Conservation (phyloP, 1,140 invertebrate species). For the Dendroctonus valens region DNA sequence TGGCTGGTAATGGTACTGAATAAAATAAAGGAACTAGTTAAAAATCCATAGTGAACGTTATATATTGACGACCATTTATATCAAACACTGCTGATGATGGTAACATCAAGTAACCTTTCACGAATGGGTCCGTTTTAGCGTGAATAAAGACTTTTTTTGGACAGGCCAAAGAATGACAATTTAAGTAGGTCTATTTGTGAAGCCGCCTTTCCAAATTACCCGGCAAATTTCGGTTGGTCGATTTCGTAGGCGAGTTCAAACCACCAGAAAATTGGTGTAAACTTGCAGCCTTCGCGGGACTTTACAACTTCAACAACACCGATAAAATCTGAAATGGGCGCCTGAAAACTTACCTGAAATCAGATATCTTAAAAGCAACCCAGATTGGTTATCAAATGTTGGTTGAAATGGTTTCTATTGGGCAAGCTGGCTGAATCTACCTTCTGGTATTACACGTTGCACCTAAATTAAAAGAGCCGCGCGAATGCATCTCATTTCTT, state of each 20-base stretch:
- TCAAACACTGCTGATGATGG: no score
- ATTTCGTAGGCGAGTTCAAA: conserved; percentile 26
- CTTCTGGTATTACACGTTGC: conserved; percentile 7
- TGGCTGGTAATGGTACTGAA: no score
- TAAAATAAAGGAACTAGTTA: no score
- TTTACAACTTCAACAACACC: conserved; percentile 37
- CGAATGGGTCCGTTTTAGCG: neutral
- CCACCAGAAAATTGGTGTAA: conserved; percentile 42
- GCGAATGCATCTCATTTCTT: neutral
- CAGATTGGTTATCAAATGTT: conserved; percentile 24
- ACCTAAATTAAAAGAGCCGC: no score
- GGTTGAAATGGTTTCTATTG: neutral
- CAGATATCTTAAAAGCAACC: conserved; percentile 14
- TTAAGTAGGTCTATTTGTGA: conserved; percentile 30
- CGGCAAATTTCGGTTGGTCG: conserved; percentile 20
- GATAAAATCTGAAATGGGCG: conserved; percentile 37
- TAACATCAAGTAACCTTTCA: no score
- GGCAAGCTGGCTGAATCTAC: neutral
- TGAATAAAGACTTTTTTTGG: neutral
- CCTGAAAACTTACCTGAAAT: conserved; percentile 23
- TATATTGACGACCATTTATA: no score
- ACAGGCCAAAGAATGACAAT: conserved; percentile 11
- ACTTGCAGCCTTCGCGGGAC: conserved; percentile 35
- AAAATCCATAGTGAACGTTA: no score
- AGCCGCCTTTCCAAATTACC: conserved; percentile 39